Base-by-base conservation (phyloP, 2,113 vertebrate species). In the Puntigrus tetrazona region DNA sequence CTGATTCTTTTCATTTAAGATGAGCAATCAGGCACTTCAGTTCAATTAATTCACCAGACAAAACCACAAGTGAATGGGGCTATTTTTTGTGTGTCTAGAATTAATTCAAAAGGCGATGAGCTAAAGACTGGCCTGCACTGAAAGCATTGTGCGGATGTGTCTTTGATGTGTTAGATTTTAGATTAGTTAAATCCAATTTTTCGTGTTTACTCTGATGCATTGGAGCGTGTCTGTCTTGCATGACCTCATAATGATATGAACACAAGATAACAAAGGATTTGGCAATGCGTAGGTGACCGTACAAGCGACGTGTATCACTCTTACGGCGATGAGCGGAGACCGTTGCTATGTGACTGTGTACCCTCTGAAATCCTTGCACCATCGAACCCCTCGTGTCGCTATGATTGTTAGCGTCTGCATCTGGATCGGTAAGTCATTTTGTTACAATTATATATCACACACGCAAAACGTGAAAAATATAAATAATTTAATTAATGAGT, bases 271-370 rank as follows among this genome's bases (percentile, higher is more conserved):
- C 5, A 11, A 50, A 65, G 50, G 27, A 10, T 82, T 59, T 83
- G 81, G 29, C 31, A 43, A 67, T 82, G 83, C 72, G 2, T 52
- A 96, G 95, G 95, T 95, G 77, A 96, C 95, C 0, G 95, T 96
- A 31, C 95, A 96, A 79, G 95, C 95, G 61, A 95, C 95, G 0
- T 96, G 95, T 47, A 95, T 96, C 90, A 96, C 95, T 16, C 89
- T 96, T 89, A 95, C 95, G 1, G 95, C 95, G 2, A 96, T 96
- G 95, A 96, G 95, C 5, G 95, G 93, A 1, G 95, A 96, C 65
- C 94, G 95, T 75, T 96, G 95, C 55, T 96, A 96, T 6, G 93
- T 94, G 83, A 96, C 95, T 0, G 89, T 95, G 57, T 96, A 95
- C 85, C 95, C 95, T 0, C 89, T 96, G 57, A 95, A 95, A 89